phyloP scores from a whole-genome alignment of 2,888 invertebrate species.

The Linnaemya vulpina region DNA sequence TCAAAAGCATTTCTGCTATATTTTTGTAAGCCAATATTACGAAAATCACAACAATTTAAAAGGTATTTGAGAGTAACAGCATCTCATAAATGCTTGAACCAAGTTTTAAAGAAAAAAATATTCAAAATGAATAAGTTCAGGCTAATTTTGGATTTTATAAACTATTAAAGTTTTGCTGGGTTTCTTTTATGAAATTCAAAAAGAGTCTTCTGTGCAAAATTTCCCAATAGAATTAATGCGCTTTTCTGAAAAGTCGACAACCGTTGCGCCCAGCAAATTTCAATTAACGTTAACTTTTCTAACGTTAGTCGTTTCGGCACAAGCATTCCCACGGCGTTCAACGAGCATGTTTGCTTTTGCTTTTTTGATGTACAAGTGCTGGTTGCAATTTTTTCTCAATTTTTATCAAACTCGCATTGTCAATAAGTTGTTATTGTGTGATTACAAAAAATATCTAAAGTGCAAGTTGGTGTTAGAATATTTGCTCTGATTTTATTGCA shows the following conservation, averaged over 20 bases:
- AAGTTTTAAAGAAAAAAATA: too few species aligned
- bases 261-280: constrained; percentile 58
- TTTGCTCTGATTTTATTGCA: background rate
- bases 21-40: too few species aligned
- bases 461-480: background rate
- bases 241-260: constrained; percentile 35
- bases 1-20: too few species aligned
- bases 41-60: too few species aligned
- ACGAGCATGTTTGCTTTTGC: background rate
- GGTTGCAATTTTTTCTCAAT: background rate
- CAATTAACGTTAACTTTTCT: constrained; percentile 62
- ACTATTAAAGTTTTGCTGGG: background rate
- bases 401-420: constrained; percentile 2
- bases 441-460: background rate
- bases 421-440: constrained; percentile 3
- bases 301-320: constrained; percentile 31
- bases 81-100: too few species aligned
- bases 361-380: background rate
- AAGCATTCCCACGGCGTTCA: background rate
- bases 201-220: background rate
- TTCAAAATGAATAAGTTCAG: too few species aligned
- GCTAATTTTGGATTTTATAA: too few species aligned
- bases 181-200: background rate
- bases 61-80: too few species aligned
- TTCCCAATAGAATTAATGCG: background rate